These are phyloP conservation scores for Rhea americana DNA, from an alignment of 2,113 vertebrate genomes.

Conservation along the genomic window DNA sequence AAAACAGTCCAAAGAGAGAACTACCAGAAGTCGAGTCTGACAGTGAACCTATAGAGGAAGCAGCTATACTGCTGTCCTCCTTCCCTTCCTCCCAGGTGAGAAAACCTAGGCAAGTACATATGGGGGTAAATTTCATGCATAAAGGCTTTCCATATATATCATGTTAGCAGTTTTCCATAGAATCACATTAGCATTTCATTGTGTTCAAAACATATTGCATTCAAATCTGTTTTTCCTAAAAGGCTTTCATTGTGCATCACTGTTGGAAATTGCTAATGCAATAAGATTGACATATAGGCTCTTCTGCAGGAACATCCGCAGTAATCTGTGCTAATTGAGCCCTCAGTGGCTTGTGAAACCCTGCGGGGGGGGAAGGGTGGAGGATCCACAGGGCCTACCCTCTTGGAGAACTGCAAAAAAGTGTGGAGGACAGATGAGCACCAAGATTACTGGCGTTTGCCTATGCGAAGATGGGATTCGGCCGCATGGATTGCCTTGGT, in stretches of 20 bases:
- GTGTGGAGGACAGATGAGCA: neutral
- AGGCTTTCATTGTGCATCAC: conserved; percentile 63
- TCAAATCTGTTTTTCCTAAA: conserved; percentile 66
- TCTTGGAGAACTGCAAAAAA: neutral
- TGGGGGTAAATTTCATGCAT: neutral
- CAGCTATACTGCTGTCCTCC: neutral
- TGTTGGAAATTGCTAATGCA: conserved; percentile 69
- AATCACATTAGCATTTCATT: conserved; percentile 55
- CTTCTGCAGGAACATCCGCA: conserved; percentile 41
- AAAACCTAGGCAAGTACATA: neutral
- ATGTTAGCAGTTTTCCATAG: conserved; percentile 29
- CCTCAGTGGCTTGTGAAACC: neutral
- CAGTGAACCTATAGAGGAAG: neutral
- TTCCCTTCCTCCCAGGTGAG: neutral
- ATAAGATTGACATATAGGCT: conserved; percentile 59
- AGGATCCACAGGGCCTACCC: neutral
- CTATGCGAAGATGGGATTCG: neutral
- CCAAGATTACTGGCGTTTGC: neutral
- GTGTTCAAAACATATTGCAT: conserved; percentile 35
- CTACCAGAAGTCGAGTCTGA: neutral
- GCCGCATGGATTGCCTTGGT: neutral
- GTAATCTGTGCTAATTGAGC: conserved; percentile 39
- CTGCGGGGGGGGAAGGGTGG: neutral
- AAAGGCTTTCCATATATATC: neutral
- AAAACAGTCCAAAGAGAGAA: neutral